phyloP scores from a whole-genome alignment of 2,888 invertebrate species.

The Xestia rhomboidea region DNA sequence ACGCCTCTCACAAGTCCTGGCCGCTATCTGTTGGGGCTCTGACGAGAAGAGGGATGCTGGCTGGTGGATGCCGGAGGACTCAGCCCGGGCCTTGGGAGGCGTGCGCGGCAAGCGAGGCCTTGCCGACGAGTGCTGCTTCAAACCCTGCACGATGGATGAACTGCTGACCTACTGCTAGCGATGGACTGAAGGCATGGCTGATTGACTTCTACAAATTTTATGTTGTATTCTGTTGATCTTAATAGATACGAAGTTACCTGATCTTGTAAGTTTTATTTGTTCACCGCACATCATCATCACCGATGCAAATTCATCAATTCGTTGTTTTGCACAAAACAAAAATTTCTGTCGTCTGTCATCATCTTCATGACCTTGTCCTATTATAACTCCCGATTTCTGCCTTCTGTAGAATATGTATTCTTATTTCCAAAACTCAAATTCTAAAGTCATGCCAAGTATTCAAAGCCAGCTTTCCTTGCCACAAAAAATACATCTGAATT shows the following conservation, averaged over 20 bases:
- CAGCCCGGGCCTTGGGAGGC: slow-evolving; percentile 28
- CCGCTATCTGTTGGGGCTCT: slow-evolving; percentile 42
- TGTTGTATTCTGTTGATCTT: slow-evolving; percentile 11
- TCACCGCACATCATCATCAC: not conserved
- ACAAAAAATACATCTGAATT: not conserved
- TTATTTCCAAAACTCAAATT: not conserved
- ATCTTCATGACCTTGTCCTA: not conserved
- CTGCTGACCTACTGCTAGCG: slow-evolving; percentile 65
- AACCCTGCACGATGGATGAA: slow-evolving; percentile 68
- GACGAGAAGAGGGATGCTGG: slow-evolving; percentile 48
- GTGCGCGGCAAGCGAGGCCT: slow-evolving; percentile 62
- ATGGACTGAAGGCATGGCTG: not conserved
- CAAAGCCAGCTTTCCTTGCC: not conserved
- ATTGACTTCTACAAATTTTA: slow-evolving; percentile 11
- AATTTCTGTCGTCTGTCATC: not conserved
- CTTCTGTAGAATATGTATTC: not conserved
- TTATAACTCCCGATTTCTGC: not conserved
- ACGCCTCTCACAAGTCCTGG: slow-evolving; percentile 40
- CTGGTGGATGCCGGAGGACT: slow-evolving; percentile 34
- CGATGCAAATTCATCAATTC: not conserved
- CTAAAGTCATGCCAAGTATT: not conserved
- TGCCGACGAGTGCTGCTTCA: slow-evolving; percentile 71
- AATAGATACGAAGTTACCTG: slow-evolving; percentile 40
- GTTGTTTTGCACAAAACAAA: not conserved
- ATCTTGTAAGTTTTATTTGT: slow-evolving; percentile 1